Conservation (phyloP, 1,140 invertebrate genomes). For the Bactericera cockerelli region DNA sequence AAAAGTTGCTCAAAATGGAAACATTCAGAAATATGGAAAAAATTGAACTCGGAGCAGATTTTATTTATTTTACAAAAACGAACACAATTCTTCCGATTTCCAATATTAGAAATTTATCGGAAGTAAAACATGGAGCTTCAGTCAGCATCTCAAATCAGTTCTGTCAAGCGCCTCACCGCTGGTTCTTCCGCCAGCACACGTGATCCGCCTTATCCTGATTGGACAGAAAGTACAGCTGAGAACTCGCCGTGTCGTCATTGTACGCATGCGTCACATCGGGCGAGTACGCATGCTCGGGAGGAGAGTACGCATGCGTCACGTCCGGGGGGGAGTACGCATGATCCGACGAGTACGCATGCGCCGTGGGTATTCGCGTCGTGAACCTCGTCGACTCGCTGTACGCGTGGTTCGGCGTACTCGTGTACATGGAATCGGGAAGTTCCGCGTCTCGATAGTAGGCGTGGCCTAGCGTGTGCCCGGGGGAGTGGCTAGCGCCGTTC, state of each 20-base stretch:
- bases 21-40: too few relatives aligned
- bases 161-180: too few relatives aligned
- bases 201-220: constrained; percentile 2
- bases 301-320: neutral
- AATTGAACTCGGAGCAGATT: too few relatives aligned
- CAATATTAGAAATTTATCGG: too few relatives aligned
- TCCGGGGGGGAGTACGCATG: too few relatives aligned
- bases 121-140: too few relatives aligned
- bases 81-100: too few relatives aligned
- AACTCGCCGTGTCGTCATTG: neutral
- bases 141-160: too few relatives aligned
- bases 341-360: neutral
- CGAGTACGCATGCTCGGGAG: neutral
- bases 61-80: too few relatives aligned
- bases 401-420: neutral
- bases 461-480: too few relatives aligned
- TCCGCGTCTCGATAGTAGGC: too few relatives aligned
- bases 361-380: neutral
- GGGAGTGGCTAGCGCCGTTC: neutral
- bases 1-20: too few relatives aligned
- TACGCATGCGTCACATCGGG: neutral
- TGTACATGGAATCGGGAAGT: neutral
- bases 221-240: neutral
- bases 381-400: neutral
- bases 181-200: neutral